Base-by-base conservation (phyloP, 2,113 vertebrate genomes). In the Trogon surrucura region DNA sequence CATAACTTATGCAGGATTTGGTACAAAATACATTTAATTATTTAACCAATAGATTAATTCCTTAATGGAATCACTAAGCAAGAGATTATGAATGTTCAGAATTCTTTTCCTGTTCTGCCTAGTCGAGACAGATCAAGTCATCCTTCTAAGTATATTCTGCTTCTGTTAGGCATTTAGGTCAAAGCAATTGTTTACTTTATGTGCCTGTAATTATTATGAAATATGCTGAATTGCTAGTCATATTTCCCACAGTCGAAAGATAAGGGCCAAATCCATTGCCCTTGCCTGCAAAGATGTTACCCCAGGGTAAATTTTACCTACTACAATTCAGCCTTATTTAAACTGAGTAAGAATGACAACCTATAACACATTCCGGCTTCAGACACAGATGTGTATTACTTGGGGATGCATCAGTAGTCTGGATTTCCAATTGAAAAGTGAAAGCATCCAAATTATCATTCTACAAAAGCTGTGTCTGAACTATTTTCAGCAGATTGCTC, bases 311-410 rank as follows among this genome's bases (percentile, higher is more conserved):
- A 50, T 58, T 41, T 65, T 80, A 69, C 36, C 48, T 79, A 27
- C 20, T 87, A 47, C 50, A 54, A 51, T 91, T 87, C 69, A 72
- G 21, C 36, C 29, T 50, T 85, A 56, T 88, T 92, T 80, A 41
- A 93, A 67, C 80, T 66, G 67, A 91, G 36, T 26, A 30, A 48
- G 34, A 84, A 89, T 64, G 71, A 94, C 62, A 93, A 41, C 8
- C 54, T 58, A 53, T 17, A 54, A 26, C 61, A 77, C 56, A 44
- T 66, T 86, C 48, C 13, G 94, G 58, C n/a, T 91, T 87, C 89
- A 95, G 73, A 95, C 85, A 84, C 69, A 91, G 84, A 96, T 95
- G 79, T 91, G 22, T 67, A 84, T 96, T 96, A 89, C 93, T 92
- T 45, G 30, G 67, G 93, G 72, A 91, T 93, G 47, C 61, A 92